Conservation (phyloP, 2,113 vertebrate genomes). For the Dasyurus viverrinus region DNA sequence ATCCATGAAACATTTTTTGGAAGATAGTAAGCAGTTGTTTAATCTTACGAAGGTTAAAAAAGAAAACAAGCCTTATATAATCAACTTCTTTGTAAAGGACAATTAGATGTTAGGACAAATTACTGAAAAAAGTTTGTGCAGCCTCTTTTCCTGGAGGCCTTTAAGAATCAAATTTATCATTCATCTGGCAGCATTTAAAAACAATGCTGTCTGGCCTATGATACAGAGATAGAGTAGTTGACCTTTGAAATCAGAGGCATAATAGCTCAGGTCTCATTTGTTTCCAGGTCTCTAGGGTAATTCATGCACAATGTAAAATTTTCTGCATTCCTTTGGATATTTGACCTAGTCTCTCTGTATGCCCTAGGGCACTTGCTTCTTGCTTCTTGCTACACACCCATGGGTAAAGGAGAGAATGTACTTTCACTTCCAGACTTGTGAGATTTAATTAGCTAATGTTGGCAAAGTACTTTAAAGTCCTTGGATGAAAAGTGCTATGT, state of each 20-base stretch:
- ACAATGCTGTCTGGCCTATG: neutral
- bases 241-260: neutral
- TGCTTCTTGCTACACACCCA: neutral
- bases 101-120: neutral
- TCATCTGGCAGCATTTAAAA: neutral
- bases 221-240: neutral
- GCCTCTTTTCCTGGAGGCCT: neutral
- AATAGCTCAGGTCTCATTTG: neutral
- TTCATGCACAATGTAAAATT: neutral
- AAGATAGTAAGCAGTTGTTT: neutral
- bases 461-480: neutral
- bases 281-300: neutral
- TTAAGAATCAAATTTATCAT: neutral
- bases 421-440: conserved; percentile 3
- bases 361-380: neutral
- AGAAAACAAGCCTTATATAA: neutral
- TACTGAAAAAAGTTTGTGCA: neutral
- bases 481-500: neutral
- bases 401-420: neutral
- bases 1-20: neutral
- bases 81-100: neutral
- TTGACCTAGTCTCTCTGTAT: neutral
- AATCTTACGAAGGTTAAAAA: conserved; percentile 4
- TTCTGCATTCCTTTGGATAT: neutral
- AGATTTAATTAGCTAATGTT: conserved; percentile 19